Conservation (phyloP, 2,888 invertebrate genomes). For the Cyclophora punctaria region DNA sequence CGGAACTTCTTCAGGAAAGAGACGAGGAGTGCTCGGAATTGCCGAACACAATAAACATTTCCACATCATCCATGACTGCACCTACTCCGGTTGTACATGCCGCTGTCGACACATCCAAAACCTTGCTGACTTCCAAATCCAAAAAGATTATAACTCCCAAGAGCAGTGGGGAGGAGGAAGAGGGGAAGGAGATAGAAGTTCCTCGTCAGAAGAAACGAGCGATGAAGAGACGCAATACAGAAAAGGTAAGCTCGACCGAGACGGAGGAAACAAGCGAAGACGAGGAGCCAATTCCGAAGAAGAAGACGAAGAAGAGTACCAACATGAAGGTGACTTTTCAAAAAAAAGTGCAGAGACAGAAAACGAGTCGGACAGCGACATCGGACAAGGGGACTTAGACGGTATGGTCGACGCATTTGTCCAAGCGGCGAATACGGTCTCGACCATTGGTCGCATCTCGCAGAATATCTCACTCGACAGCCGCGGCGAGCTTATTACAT, state of each 20-base stretch:
- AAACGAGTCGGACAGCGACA: neutral
- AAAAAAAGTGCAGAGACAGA: neutral
- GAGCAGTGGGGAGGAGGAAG: neutral
- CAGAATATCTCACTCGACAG: slow-evolving; percentile 10
- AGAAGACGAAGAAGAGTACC: neutral
- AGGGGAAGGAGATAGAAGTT: slow-evolving; percentile 1
- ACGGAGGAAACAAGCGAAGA: too few species aligned
- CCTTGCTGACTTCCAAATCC: too few species aligned
- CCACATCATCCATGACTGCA: slow-evolving; percentile 13
- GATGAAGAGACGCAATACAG: too few species aligned
- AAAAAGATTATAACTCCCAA: too few species aligned
- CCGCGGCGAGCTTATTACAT: slow-evolving; percentile 9
- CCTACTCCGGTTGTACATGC: slow-evolving; percentile 9
- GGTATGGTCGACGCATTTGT: slow-evolving; percentile 7
- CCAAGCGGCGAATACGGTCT: slow-evolving; percentile 10
- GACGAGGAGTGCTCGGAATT: neutral
- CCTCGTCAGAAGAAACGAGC: too few species aligned
- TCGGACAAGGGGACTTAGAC: slow-evolving; percentile 6
- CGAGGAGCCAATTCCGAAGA: neutral
- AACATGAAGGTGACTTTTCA: neutral
- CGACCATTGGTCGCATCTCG: slow-evolving; percentile 12
- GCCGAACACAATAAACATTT: neutral
- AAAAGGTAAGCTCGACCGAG: too few species aligned
- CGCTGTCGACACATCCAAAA: neutral
- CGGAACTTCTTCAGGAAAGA: neutral